Evolutionary conservation across 2,888 invertebrate genomes (phyloP), one percentile per base, ranked within the genome.

Genomic region (Timema podura): DNA sequence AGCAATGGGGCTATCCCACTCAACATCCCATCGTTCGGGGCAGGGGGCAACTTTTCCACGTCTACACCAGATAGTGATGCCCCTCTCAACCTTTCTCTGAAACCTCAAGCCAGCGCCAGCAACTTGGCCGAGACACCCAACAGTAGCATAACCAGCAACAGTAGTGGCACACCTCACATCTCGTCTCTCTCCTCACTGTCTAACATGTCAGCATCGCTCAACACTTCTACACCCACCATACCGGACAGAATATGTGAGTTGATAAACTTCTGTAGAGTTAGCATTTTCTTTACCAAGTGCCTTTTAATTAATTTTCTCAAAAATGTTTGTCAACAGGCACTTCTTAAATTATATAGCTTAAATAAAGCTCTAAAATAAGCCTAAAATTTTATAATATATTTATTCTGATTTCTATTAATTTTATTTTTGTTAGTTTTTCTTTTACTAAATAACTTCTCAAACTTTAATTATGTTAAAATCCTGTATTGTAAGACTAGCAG

Each of bases 71-170:
- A 86, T 71, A 84, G 88, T 6, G 93, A 93, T 77, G 87, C 91
- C 0, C 94, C 94, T 0, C 85, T 94, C 44, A 94, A 94, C 82
- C 86, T 94, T 16, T 93, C 92, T 2, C 84, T 93, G 74, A 94
- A 94, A 81, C 91, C 77, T 44, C 46, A 45, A 6, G 30, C 30
- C 30, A 30, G 30, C 30, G 30, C 30, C 16, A 64, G 30, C 16
- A 16, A 11, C 13, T 64, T 45, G 44, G 30, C 11, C 11, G 44
- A 15, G 6, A 13, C n/a, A 0, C 16, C 7, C 16, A 64, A 16
- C 15, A 64, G 64, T 45, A 51, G 51, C 51, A 51, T 51, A 13
- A n/a, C n/a, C 13, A 64, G 44, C 64, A 15, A 11, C 16, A 16
- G 30, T 11, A 64, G 64, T 64, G 30, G n/a, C 64, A 64, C 30